Conservation (phyloP, 92 coral and sea anemone species). For the Umimayanthus chanpuru region DNA sequence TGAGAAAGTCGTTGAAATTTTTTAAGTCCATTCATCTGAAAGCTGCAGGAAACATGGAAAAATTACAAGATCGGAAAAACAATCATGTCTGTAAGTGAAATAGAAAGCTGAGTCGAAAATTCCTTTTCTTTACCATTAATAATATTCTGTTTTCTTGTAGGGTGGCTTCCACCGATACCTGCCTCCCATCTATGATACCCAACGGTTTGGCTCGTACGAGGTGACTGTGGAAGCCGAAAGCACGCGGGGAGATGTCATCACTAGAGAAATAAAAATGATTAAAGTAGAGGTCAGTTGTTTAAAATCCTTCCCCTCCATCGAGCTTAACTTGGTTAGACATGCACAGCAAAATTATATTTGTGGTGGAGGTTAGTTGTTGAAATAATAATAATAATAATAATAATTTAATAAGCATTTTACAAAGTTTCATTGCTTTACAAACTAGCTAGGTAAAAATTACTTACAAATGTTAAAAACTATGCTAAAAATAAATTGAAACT, state of each 20-base stretch:
- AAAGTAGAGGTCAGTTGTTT: conserved; percentile 65
- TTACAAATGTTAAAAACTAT: too few relatives aligned
- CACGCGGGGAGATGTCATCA: conserved; percentile 77
- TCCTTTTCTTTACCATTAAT: not conserved
- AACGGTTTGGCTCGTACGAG: conserved; percentile 82
- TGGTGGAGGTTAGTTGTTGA: too few relatives aligned
- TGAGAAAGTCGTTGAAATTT: too few relatives aligned
- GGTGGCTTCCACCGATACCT: conserved; percentile 75
- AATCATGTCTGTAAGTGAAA: not conserved
- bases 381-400: too few relatives aligned
- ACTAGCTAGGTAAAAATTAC: too few relatives aligned
- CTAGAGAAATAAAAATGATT: conserved; percentile 78
- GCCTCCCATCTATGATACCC: conserved; percentile 79
- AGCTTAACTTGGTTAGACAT: not conserved
- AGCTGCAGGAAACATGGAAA: not conserved
- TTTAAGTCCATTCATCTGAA: too few relatives aligned
- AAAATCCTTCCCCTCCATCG: not conserved
- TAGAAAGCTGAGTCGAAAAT: not conserved
- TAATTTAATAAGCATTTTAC: too few relatives aligned
- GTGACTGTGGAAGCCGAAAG: conserved; percentile 84
- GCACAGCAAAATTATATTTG: too few relatives aligned
- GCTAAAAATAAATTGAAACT: too few relatives aligned
- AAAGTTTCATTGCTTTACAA: too few relatives aligned
- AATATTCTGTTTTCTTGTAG: conserved; percentile 37
- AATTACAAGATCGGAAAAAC: too few relatives aligned